These are phyloP conservation scores for Heterodera filipjevi DNA, from an alignment of 2,888 invertebrate genomes.

Conservation along the genomic window DNA sequence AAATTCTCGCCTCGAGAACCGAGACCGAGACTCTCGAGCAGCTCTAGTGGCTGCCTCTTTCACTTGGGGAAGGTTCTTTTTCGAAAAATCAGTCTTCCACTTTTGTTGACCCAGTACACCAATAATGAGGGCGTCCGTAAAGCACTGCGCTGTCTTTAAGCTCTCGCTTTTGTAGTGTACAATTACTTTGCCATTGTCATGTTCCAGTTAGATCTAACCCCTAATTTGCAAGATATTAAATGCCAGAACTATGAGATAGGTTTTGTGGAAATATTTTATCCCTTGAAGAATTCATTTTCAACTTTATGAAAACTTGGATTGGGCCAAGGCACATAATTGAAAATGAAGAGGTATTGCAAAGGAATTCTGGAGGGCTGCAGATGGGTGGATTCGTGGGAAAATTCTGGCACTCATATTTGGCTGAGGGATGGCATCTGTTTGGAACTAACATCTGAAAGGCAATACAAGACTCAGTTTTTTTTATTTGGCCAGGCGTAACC, in stretches of 20 bases:
- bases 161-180: not conserved
- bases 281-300: not conserved
- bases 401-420: not conserved
- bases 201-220: not conserved
- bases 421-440: conserved; percentile 4
- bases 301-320: not conserved
- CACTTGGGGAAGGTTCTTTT: not conserved
- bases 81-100: not conserved
- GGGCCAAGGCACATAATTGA: not conserved
- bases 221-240: not conserved
- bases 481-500: not conserved
- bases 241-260: not conserved
- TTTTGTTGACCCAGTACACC: not conserved
- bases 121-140: not conserved
- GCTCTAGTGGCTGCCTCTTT: not conserved
- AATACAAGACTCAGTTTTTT: not conserved
- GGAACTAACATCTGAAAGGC: not conserved
- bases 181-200: not conserved
- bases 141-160: not conserved
- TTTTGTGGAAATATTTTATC: not conserved
- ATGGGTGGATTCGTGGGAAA: not conserved
- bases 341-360: not conserved
- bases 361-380: not conserved
- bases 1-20: too few relatives aligned
- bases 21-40: too few relatives aligned